Conservation (phyloP, 2,113 vertebrate species). For the Crypturellus undulatus region DNA sequence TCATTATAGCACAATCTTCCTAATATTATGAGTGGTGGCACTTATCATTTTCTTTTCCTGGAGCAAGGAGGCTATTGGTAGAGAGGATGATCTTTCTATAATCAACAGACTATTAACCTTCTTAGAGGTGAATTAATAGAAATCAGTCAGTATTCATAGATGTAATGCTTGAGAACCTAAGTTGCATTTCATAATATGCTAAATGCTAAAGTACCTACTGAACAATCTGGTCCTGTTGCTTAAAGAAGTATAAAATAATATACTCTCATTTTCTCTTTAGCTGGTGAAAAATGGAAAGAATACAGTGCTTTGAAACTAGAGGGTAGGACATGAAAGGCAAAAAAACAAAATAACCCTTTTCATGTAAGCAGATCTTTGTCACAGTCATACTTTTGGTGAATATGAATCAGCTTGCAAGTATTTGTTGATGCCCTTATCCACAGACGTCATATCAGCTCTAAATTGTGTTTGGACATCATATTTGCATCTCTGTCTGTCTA, state of each 20-base stretch:
- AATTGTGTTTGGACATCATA: background rate
- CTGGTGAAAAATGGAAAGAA: background rate
- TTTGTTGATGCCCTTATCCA: background rate
- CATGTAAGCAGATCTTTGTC: rapidly evolving
- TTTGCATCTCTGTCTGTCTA: background rate
- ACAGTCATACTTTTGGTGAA: background rate
- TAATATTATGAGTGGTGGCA: background rate
- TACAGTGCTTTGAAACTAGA: background rate
- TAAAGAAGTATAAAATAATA: background rate
- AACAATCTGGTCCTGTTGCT: background rate
- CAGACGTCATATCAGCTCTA: background rate
- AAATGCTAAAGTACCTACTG: background rate
- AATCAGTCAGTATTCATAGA: background rate
- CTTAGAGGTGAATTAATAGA: background rate
- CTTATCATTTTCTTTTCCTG: background rate
- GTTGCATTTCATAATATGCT: background rate
- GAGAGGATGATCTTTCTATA: background rate
- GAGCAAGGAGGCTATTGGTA: background rate
- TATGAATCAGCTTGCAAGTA: background rate
- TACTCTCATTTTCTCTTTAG: background rate
- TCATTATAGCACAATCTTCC: background rate
- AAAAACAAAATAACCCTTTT: rapidly evolving
- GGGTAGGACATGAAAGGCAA: too few species aligned
- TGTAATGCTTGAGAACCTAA: background rate
- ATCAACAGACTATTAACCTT: background rate